phyloP scores from a whole-genome alignment of 2,113 vertebrate species.

The Podiceps cristatus region DNA sequence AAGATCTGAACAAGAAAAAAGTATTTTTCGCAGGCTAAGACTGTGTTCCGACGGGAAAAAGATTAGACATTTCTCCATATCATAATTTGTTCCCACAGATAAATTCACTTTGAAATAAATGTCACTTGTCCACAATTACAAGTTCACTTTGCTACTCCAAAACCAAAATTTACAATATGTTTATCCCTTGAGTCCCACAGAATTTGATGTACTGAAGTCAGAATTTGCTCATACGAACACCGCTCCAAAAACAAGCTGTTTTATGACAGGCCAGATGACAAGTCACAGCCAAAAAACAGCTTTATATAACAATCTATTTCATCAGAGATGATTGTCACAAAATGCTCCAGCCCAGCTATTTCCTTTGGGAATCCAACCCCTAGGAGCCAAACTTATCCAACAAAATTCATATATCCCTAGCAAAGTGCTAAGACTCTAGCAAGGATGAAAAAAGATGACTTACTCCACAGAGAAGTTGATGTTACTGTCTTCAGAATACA shows the following conservation, averaged over 20 bases:
- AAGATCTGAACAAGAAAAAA: slow-evolving; percentile 3
- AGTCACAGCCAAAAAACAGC: slow-evolving; percentile 4
- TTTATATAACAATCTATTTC: slow-evolving; percentile 48
- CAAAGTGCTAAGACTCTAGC: neutral
- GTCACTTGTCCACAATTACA: neutral
- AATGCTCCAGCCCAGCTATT: neutral
- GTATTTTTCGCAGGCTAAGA: neutral
- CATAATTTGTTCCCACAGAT: neutral
- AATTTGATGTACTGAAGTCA: neutral
- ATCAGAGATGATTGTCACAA: neutral
- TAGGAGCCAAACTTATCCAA: neutral
- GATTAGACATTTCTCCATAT: neutral
- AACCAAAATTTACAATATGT: neutral
- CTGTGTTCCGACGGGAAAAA: neutral
- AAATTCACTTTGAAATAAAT: neutral
- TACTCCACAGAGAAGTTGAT: neutral
- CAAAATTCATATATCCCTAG: neutral
- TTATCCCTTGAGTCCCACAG: neutral
- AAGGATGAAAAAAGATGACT: neutral
- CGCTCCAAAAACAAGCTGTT: slow-evolving; percentile 5
- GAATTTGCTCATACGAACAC: neutral
- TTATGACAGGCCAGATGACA: neutral
- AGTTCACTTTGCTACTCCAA: neutral
- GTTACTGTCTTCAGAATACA: neutral
- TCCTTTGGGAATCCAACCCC: neutral